Evolutionary conservation across 2,797 vertebrate species (phyloP), one percentile per base, ranked within the genome.

Genomic region (Tinamus major): DNA sequence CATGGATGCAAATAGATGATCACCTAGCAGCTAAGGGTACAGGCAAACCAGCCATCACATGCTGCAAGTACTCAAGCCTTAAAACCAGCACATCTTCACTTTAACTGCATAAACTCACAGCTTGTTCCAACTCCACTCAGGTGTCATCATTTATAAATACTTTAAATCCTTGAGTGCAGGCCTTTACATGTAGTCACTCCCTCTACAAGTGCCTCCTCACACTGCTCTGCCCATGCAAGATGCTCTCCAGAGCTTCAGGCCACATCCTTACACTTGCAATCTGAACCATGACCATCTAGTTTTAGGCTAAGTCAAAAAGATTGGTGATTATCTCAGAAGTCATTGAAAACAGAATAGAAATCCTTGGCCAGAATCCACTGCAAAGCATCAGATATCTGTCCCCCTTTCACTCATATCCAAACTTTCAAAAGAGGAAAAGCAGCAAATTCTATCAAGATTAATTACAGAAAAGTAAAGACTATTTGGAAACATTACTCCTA

Each of bases 61-160:
- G 29, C 71, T 87, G 1, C 2, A 35, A 85, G 70, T 53, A 19
- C 63, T 86, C 53, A 33, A 46, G n/a, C 16, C 41, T 55, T 27
- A 46, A 15, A 1, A 90, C 83, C 51, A 56, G 67, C 55, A 53
- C 31, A 53, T 80, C 61, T 82, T 82, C 13, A 6, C 42, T 20
- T 70, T 71, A 88, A 90, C 79, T 90, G 64, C 78, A 75, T 33
- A 75, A 95, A 62, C 68, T 92, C 58, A 51, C 41, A 88, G 63
- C 37, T 82, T 70, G 14, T 64, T 84, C 87, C 64, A 68, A 59
- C 87, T 62, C 27, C 71, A 27, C 68, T 88, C 37, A 24, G 58
- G 27, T 65, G 17, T 16, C 48, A 49, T 12, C 48, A 49, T 49
- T 13, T 13, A 49, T 24, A 49, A 49, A 49, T 13, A 13, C 48